A percentile compares a stretch with the other conserved stretches of the same genome.
Evolutionary conservation across 2,797 vertebrate species (phyloP).

Genomic region (Esox masquinongy): DNA sequence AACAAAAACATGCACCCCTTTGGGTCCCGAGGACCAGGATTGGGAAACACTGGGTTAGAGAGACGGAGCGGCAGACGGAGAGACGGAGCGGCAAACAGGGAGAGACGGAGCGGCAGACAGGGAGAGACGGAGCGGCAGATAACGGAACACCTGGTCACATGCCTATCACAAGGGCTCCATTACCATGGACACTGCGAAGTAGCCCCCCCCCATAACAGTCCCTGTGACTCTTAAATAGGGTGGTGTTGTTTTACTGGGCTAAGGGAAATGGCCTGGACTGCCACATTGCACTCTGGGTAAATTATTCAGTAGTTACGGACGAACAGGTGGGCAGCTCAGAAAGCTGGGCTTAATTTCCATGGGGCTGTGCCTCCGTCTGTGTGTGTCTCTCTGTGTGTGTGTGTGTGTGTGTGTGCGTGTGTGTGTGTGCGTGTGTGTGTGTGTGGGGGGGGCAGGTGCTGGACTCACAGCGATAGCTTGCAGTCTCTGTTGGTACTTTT

Average conservation of each 20-base stretch:
- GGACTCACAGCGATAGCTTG: slow-evolving; percentile 76
- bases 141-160: slow-evolving; percentile 45
- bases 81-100: slow-evolving; percentile 24
- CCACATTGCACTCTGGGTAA: slow-evolving; percentile 50
- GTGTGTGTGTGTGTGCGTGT: slow-evolving; percentile 14
- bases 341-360: slow-evolving; percentile 33
- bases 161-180: slow-evolving; percentile 43
- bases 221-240: slow-evolving; percentile 40
- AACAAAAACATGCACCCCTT: no score
- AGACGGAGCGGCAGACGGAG: slow-evolving; percentile 31
- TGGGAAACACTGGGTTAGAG: not conserved
- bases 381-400: slow-evolving; percentile 3
- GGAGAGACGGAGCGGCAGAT: not conserved
- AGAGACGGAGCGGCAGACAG: not conserved
- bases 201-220: slow-evolving; percentile 36
- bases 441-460: not conserved
- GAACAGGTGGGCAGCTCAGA: slow-evolving; percentile 32
- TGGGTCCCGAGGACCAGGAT: not conserved
- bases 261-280: slow-evolving; percentile 45
- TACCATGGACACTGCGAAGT: slow-evolving; percentile 31
- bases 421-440: slow-evolving; percentile 1
- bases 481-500: slow-evolving; percentile 78
- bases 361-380: slow-evolving; percentile 22
- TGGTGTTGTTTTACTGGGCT: slow-evolving; percentile 59
- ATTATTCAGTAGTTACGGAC: slow-evolving; percentile 63